Conservation (phyloP, 1,140 invertebrate species). For the Chrysoperla carnea region DNA sequence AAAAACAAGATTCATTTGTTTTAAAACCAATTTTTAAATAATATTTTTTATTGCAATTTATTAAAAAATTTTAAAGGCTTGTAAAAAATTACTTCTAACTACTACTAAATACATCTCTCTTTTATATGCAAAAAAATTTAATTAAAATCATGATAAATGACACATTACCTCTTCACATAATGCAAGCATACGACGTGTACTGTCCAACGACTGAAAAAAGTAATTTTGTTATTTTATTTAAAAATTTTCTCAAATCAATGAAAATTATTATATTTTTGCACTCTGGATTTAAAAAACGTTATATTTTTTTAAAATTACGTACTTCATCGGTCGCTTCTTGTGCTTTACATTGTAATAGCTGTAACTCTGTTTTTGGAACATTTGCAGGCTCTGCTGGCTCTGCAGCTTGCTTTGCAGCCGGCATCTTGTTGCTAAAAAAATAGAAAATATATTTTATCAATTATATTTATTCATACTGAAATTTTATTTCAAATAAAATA, state of each 20-base stretch:
- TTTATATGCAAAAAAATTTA: constrained; percentile 21
- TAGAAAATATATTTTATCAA: constrained; percentile 26
- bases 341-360: constrained; percentile 75
- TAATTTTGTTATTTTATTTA: too few relatives aligned
- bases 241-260: too few relatives aligned
- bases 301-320: constrained; percentile 3
- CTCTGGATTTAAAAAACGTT: too few relatives aligned
- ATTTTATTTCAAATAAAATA: not conserved
- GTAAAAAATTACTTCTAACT: too few relatives aligned
- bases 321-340: constrained; percentile 84
- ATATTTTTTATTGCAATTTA: too few relatives aligned
- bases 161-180: constrained; percentile 86
- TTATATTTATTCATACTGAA: constrained; percentile 5
- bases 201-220: constrained; percentile 82
- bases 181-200: constrained; percentile 87
- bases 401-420: constrained; percentile 28
- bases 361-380: constrained; percentile 61
- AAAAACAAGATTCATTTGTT: too few relatives aligned
- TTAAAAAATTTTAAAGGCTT: too few relatives aligned
- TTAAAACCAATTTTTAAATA: too few relatives aligned
- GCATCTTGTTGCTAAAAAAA: constrained; percentile 22
- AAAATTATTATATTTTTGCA: too few relatives aligned
- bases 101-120: constrained; percentile 41
- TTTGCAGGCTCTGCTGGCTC: constrained; percentile 38
- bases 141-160: constrained; percentile 18